These are phyloP conservation scores for Microcebus lehilahytsara DNA, from an alignment of 2,113 vertebrate genomes.

Conservation along the genomic window DNA sequence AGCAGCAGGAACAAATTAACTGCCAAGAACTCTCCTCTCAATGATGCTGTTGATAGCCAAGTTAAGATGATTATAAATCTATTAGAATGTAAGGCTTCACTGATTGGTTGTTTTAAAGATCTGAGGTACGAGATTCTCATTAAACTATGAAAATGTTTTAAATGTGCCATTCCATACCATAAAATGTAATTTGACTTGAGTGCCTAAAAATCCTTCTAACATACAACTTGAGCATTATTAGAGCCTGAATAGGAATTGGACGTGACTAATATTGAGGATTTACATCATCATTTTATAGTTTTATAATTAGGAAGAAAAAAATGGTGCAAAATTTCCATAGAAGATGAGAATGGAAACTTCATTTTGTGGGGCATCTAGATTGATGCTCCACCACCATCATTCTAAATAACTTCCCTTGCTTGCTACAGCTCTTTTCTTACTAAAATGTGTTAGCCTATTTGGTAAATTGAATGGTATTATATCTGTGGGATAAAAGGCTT, in stretches of 20 bases:
- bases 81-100: not conserved
- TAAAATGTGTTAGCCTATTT: not conserved
- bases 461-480: not conserved
- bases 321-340: not conserved
- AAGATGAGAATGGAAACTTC: not conserved
- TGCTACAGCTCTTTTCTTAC: not conserved
- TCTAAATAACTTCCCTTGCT: not conserved
- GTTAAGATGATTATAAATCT: slow-evolving; percentile 27
- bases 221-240: not conserved
- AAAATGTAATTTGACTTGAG: not conserved
- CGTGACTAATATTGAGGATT: not conserved
- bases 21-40: not conserved
- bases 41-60: not conserved
- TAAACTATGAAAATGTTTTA: slow-evolving; percentile 32
- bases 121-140: not conserved
- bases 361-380: not conserved
- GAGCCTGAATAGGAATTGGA: not conserved
- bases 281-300: not conserved
- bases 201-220: not conserved
- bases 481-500: not conserved
- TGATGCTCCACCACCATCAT: not conserved
- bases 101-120: slow-evolving; percentile 10
- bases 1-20: slow-evolving; percentile 32
- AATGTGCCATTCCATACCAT: not conserved
- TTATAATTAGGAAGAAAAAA: not conserved